Conservation (phyloP, 2,113 vertebrate species). For the Pleuronectes platessa region DNA sequence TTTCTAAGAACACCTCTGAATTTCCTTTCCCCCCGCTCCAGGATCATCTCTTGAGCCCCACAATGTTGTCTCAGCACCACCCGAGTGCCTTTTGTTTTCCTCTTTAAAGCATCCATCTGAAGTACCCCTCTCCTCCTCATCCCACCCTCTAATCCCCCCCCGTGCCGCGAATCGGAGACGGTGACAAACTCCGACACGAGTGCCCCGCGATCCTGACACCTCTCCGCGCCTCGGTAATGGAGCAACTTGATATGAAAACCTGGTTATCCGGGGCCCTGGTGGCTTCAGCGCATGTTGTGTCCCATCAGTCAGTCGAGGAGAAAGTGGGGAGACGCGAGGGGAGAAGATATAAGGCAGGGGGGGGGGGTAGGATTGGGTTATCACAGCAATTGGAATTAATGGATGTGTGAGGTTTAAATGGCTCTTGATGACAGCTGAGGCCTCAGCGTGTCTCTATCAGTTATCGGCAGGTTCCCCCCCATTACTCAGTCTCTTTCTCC, state of each 20-base stretch:
- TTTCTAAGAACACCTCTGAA: constrained; percentile 35
- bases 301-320: constrained; percentile 86
- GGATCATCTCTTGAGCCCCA: constrained; percentile 79
- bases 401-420: constrained; percentile 72
- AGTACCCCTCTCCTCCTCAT: constrained; percentile 36
- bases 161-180: too few species aligned
- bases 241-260: constrained; percentile 82
- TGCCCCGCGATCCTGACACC: constrained; percentile 85
- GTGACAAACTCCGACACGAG: constrained; percentile 86
- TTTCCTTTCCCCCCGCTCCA: constrained; percentile 63
- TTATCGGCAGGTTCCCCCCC: constrained; percentile 59
- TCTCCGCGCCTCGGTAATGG: constrained; percentile 81
- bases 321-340: constrained; percentile 15
- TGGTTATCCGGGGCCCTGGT: constrained; percentile 83
- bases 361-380: constrained; percentile 16
- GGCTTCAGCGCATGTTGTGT: constrained; percentile 78
- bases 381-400: constrained; percentile 74
- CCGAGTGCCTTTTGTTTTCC: constrained; percentile 59
- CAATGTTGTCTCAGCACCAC: constrained; percentile 80
- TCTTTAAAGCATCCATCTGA: constrained; percentile 36
- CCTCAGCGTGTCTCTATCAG: constrained; percentile 65
- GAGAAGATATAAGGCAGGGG: neutral
- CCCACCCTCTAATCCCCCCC: constrained; percentile 57
- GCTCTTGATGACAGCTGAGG: constrained; percentile 64
- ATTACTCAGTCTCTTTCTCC: constrained; percentile 56